Evolutionary conservation across 53 echinoderm and acorn worm genomes (phyloP), one percentile per base, ranked within the genome.

Genomic region (Actinopyga echinites): DNA sequence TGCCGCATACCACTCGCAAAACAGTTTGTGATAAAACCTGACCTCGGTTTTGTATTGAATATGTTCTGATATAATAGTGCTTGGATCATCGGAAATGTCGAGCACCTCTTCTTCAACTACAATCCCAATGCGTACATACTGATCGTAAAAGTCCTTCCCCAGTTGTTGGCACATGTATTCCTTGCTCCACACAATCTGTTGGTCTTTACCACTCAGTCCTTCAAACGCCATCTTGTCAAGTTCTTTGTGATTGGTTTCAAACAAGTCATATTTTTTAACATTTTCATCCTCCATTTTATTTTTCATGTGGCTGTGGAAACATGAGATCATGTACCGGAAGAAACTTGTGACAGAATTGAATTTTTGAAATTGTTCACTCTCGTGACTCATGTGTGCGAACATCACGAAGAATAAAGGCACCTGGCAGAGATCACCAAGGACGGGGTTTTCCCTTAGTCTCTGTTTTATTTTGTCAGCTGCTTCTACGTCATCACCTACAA

Each of bases 371-470:
- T 33, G n/a, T 67, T 67, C 35, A 12, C 67, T 34, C 38, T 67
- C 67, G 0, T 67, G 67, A 15, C 35, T 67, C 67, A 67, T 67
- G 67, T 67, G 67, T 6, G 67, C 7, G 19, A 67, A 35, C 35
- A 67, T 34, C 8, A 38, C 3, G 10, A 67, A 67, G 67, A 67
- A 36, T 19, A 67, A 38, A 34, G 67, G 67, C 1, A 67, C 67
- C 35, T 67, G 67, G 21, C 67, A 67, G 36, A 67, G 67, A 22
- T 67, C 67, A 67, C 38, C 35, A 67, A 67, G 19, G 1, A 67
- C 38, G 35, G 38, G 35, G 67, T 67, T 67, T 67, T 67, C 33
- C 36, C 32, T 34, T 12, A 67, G 37, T 36, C 17, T n/a, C 32
- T 8, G 30, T n/a, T 67, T 67, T 0, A 67, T 38, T 34, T 67